phyloP scores from a whole-genome alignment of 2,797 vertebrate species.

The Morus bassanus region DNA sequence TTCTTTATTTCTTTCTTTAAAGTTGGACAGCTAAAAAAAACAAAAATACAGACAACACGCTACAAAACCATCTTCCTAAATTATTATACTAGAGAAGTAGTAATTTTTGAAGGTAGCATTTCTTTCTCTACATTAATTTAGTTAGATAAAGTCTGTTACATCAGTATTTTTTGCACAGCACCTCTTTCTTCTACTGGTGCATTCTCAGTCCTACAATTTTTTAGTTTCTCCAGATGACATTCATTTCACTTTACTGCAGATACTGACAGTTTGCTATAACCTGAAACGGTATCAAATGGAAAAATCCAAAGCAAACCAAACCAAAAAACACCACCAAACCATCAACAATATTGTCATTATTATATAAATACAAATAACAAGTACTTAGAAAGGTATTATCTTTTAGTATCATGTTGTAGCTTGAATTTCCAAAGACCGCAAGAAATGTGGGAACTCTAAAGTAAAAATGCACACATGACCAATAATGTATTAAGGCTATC shows the following conservation, averaged over 20 bases:
- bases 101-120: neutral
- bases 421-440: neutral
- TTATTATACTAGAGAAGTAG: neutral
- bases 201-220: neutral
- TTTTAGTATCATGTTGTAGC: neutral
- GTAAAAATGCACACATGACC: neutral
- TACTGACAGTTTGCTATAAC: neutral
- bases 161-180: neutral
- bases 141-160: neutral
- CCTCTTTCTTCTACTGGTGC: neutral
- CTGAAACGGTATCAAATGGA: neutral
- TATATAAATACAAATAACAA: neutral
- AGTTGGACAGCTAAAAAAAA: neutral
- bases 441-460: neutral
- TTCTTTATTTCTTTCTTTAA: neutral
- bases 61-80: neutral
- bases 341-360: neutral
- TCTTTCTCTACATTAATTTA: neutral
- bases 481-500: neutral
- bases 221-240: neutral
- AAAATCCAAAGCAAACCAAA: neutral
- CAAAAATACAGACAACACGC: neutral
- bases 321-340: accelerated
- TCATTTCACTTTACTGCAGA: neutral
- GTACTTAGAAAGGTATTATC: neutral